Evolutionary conservation across 2,797 vertebrate genomes (phyloP), one percentile per base, ranked within the genome.

Genomic region (Decapterus maruadsi): DNA sequence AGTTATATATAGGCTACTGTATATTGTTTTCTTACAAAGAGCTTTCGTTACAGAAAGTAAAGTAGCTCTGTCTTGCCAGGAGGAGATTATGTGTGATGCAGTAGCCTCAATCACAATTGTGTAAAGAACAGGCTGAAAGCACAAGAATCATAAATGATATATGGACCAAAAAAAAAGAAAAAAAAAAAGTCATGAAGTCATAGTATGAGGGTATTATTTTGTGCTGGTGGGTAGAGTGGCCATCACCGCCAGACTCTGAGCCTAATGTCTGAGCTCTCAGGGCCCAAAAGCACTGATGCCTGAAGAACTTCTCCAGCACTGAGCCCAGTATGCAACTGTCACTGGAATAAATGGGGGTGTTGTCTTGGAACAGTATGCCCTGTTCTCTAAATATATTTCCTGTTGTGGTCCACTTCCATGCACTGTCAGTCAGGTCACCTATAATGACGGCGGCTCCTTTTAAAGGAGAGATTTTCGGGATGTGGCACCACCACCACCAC

Each of bases 291-390:
- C 38, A 72, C 0, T 38, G 59, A 75, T 43, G 56, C 76, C 43
- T 82, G 65, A 82, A 84, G 36, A 63, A 63, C 36, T 29, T 61
- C 63, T 69, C 66, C 67, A 45, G 56, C 8, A 16, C 10, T 8
- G 1, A 12, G 7, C 45, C 42, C n/a, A 13, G 26, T 42, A 55
- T 38, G 48, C 26, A 65, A 13, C 51, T 76, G 58, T 73, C 55
- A 70, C n/a, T 17, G 14, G 46, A 59, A 68, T 43, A 14, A 64
- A 69, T 12, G 26, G 14, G 22, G n/a, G 29, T 31, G 70, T 78
- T 50, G 50, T 58, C 17, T n/a, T 31, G 17, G 46, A 68, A 53
- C 65, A 74, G 4, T 29, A 45, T 64, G 57, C 67, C 59, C 38
- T 56, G 51, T 55, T 76, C 65, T 54, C 45, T 31, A 38, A 36